phyloP scores from a whole-genome alignment of 2,113 vertebrate species.

The Rhea americana region DNA sequence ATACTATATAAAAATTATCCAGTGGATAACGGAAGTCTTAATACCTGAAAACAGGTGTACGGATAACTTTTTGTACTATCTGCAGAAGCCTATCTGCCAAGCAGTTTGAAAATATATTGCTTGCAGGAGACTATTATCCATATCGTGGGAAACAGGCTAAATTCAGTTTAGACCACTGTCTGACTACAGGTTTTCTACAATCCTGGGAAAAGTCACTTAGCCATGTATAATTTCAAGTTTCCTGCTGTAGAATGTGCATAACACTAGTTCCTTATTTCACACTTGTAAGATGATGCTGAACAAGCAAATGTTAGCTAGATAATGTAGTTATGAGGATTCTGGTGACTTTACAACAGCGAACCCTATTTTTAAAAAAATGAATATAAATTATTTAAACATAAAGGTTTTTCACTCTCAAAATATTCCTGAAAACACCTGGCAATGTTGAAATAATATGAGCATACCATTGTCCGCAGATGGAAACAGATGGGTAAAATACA shows the following conservation, averaged over 20 bases:
- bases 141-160: background rate
- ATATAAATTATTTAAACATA: background rate
- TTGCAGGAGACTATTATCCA: background rate
- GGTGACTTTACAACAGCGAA: background rate
- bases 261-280: background rate
- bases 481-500: background rate
- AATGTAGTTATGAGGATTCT: background rate
- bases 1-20: background rate
- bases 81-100: background rate
- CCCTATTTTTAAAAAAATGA: background rate
- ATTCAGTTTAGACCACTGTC: background rate
- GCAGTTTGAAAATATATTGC: background rate
- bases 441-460: background rate
- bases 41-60: background rate
- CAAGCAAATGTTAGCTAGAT: background rate
- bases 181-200: background rate
- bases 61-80: background rate
- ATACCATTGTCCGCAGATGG: background rate
- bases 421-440: background rate
- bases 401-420: background rate
- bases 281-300: background rate
- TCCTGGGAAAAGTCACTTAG: background rate
- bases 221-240: background rate
- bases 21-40: background rate
- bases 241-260: background rate